Conservation (phyloP, 2,113 vertebrate species). For the Triplophysa siluroides region DNA sequence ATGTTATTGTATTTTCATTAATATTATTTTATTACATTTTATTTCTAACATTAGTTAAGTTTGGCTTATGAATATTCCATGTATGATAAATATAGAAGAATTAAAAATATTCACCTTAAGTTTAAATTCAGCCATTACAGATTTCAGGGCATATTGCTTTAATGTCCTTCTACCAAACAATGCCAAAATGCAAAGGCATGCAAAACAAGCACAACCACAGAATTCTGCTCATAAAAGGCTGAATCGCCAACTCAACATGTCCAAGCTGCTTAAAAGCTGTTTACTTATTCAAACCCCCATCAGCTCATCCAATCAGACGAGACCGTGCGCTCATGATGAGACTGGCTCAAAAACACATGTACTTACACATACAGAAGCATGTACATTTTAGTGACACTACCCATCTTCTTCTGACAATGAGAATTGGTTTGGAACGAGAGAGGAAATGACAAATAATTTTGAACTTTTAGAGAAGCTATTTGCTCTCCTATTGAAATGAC, state of each 20-base stretch:
- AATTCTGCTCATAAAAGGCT: neutral
- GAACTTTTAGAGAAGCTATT: conserved; percentile 18
- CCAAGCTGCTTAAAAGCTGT: conserved; percentile 3
- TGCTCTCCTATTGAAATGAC: conserved; percentile 40
- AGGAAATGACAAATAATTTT: neutral
- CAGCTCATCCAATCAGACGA: conserved; percentile 12
- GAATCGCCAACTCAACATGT: neutral
- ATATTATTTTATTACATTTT: too few relatives aligned
- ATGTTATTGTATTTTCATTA: too few relatives aligned
- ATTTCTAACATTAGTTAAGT: too few relatives aligned
- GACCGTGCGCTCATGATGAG: neutral
- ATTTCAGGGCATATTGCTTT: too few relatives aligned
- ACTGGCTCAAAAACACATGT: conserved; percentile 13
- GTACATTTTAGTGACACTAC: neutral
- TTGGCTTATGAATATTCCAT: too few relatives aligned
- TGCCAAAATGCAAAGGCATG: neutral
- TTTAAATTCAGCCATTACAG: too few relatives aligned
- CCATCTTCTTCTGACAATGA: conserved; percentile 11
- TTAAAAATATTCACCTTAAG: too few relatives aligned
- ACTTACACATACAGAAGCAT: neutral
- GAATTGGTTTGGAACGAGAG: conserved; percentile 28
- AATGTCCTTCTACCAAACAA: too few relatives aligned
- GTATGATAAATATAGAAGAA: too few relatives aligned
- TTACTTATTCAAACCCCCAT: conserved; percentile 22
- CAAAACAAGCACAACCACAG: neutral